Evolutionary conservation across 1,140 invertebrate species (phyloP), one percentile per base, ranked within the genome.

Genomic region (Delia radicum): DNA sequence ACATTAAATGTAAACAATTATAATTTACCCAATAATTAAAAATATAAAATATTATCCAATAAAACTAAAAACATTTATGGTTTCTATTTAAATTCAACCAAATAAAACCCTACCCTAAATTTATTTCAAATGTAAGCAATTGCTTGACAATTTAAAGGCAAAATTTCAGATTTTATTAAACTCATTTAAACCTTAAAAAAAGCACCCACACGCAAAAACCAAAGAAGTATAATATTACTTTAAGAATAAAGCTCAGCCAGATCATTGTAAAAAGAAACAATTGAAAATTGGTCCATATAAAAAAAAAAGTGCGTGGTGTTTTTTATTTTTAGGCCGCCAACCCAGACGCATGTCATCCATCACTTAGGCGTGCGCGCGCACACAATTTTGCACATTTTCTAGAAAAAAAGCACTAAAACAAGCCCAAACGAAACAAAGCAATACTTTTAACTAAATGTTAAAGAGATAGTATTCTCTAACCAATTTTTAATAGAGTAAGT

Each of bases 311-410:
- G 65, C 65, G 65, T 69, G 65, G 65, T 69, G 65, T 33, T 18
- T 37, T 69, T 69, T 37, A 33, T 69, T 29, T 33, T 33, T 69
- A 33, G 65, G 31, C 24, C 65, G 65, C 65, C 65, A 69, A 69
- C 65, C 65, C 65, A 69, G 65, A 69, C 65, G 65, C 65, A 69
- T 69, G 65, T 69, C 65, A 69, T 69, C 65, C 21, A 69, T 69
- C 65, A 69, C 65, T 33, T 69, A 33, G 65, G 21, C 31, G 65
- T 31, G 65, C 65, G 31, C 31, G 65, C 29, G 18, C 48, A 21
- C 21, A 55, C 37, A 42, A 15, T 55, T 55, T 55, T 55, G 48
- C 21, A n/a, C 21, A n/a, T n/a, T n/a, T n/a, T n/a, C 21, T 21
- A 55, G n/a, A 2, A 55, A 24, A 18, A 55, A 55, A 55, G 6